phyloP scores from a whole-genome alignment of 2,888 invertebrate species.

The Dichetophora obliterata region DNA sequence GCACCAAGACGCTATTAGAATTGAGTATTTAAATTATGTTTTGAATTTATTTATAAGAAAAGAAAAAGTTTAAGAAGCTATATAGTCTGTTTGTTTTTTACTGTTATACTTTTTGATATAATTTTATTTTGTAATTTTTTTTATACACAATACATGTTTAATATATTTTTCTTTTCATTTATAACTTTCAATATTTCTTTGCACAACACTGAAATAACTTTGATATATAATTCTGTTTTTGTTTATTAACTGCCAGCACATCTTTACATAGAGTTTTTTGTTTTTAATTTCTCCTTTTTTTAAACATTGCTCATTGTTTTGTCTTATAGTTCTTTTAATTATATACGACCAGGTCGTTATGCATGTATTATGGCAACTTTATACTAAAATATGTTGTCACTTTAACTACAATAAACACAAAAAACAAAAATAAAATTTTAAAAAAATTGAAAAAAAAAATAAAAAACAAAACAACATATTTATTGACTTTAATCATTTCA shows the following conservation, averaged over 20 bases:
- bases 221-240: slow-evolving; percentile 28
- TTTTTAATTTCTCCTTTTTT: not conserved
- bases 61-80: no score
- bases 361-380: slow-evolving; percentile 24
- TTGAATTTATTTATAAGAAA: no score
- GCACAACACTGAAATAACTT: slow-evolving; percentile 39
- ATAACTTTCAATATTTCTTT: slow-evolving; percentile 39
- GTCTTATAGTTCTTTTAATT: not conserved
- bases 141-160: slow-evolving; percentile 13
- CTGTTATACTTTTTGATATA: not conserved
- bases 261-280: not conserved
- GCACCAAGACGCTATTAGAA: no score
- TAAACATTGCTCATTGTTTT: slow-evolving; percentile 25
- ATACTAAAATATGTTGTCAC: not conserved
- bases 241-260: slow-evolving; percentile 3
- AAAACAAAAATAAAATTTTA: slow-evolving; percentile 6
- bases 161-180: slow-evolving; percentile 26
- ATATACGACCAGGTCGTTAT: not conserved
- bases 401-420: slow-evolving; percentile 6
- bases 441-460: not conserved
- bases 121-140: not conserved
- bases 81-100: not conserved
- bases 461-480: not conserved
- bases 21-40: no score
- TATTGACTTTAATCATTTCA: not conserved